Base-by-base conservation (phyloP, 2,113 vertebrate genomes). In the Melanocharis versteri region DNA sequence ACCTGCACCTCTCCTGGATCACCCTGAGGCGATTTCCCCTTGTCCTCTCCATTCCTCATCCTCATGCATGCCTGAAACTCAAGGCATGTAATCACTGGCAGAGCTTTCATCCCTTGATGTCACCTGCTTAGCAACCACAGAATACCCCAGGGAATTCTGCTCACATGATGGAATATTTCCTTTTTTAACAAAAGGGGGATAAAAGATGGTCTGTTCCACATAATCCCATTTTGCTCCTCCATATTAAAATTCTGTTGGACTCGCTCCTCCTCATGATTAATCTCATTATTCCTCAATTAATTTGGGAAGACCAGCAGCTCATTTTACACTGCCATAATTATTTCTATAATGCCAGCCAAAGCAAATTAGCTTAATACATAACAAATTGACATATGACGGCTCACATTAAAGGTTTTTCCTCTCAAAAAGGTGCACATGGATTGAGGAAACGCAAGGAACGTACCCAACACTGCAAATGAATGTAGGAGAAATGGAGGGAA, bases 331-430 rank as follows among this genome's bases (percentile, higher is more conserved):
- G 37, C 50, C 9, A 2, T 73, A 88, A 95, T 93, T 86, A 92
- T 73, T 95, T 90, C 65, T 81, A 26, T 40, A 92, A 83, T 51
- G 22, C 78, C 53, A 77, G 85, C 51, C 87, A 89, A 89, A 90
- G 71, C 22, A 66, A 94, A 95, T 92, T 81, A 90, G n/a, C 47
- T 84, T 92, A 92, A 89, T 54, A 76, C 24, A 65, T 78, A 92
- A 84, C 18, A 92, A 90, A 93, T 92, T 75, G 83, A 50, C 26
- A 62, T 26, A 71, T 31, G 51, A 90, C 31, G 7, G 64, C 15
- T 37, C 30, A 53, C 27, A 84, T 58, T 82, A 77, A 77, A 44
- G 18, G 28, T 31, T 83, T 45, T 76, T 39, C 33, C 45, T 48
- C n/a, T 35, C 31, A 44, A 82, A 87, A 89, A 83, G n/a, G 22